Percentiles rank a stretch among this genome's conserved stretches.
These are phyloP conservation scores for Leucania comma DNA, from an alignment of 2,888 invertebrate genomes.

Conservation along the genomic window DNA sequence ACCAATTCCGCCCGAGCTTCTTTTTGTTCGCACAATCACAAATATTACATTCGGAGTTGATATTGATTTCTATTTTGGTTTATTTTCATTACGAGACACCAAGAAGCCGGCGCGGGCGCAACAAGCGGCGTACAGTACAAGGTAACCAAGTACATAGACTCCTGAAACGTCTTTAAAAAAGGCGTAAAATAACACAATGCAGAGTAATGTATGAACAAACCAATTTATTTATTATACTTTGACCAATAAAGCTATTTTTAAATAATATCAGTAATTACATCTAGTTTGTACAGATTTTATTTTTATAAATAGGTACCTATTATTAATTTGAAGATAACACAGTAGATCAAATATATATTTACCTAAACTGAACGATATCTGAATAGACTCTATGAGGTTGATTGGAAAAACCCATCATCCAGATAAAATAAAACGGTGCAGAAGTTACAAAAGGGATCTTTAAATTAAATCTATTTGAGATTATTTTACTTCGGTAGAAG, in stretches of 20 bases:
- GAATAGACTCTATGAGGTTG: neutral
- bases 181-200: slow-evolving; percentile 28
- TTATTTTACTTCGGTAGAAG: slow-evolving; percentile 4
- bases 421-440: neutral
- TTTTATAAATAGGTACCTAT: slow-evolving; percentile 44
- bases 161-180: slow-evolving; percentile 3
- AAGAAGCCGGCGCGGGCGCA: neutral
- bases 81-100: slow-evolving; percentile 9
- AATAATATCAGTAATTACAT: slow-evolving; percentile 60
- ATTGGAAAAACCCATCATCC: neutral
- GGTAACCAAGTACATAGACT: neutral
- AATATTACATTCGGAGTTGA: slow-evolving; percentile 33
- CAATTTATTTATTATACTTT: slow-evolving; percentile 71
- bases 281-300: slow-evolving; percentile 68
- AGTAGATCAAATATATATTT: neutral
- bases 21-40: slow-evolving; percentile 23
- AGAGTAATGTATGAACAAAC: slow-evolving; percentile 65
- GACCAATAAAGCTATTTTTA: slow-evolving; percentile 62
- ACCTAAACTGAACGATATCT: neutral
- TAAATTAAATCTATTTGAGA: neutral
- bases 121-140: neutral
- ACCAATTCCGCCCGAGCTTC: slow-evolving; percentile 13
- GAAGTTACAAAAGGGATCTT: neutral
- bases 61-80: slow-evolving; percentile 37
- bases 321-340: slow-evolving; percentile 22